A percentile compares a stretch with the other conserved stretches of the same genome.
These are phyloP conservation scores for Latrodectus hesperus DNA, from an alignment of 2,888 invertebrate species.

Conservation along the genomic window DNA sequence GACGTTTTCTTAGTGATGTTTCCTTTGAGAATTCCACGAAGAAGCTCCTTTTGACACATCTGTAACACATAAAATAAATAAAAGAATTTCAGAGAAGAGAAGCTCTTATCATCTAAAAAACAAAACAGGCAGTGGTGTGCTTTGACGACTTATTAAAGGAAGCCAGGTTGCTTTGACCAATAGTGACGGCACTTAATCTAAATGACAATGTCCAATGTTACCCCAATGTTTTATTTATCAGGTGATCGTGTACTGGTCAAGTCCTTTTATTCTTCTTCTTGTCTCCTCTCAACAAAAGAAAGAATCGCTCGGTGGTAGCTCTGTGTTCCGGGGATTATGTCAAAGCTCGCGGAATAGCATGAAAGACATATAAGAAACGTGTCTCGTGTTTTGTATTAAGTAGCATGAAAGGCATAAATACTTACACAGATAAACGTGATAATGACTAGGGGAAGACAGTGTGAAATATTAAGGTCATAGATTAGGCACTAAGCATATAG, in stretches of 20 bases:
- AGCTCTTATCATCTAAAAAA: too few species aligned
- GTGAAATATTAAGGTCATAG: too few species aligned
- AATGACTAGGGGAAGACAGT: too few species aligned
- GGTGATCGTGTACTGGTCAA: constrained; percentile 28
- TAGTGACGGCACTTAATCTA: constrained; percentile 53
- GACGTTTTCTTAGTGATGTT: too few species aligned
- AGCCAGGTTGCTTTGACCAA: constrained; percentile 11
- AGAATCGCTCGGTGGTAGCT: constrained; percentile 6
- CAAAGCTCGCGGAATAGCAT: constrained; percentile 31
- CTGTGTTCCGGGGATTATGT: constrained; percentile 38
- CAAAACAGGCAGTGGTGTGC: neutral
- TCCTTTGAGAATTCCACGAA: too few species aligned
- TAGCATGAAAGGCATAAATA: too few species aligned
- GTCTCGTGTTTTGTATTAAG: constrained; percentile 18
- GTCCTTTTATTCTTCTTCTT: neutral
- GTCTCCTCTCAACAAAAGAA: neutral
- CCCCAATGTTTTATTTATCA: constrained; percentile 56
- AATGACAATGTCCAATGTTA: constrained; percentile 46
- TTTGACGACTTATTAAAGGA: constrained; percentile 43
- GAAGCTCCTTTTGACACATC: too few species aligned
- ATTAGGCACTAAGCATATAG: too few species aligned
- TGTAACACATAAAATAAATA: too few species aligned
- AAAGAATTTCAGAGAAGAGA: too few species aligned
- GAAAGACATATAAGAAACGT: constrained; percentile 37
- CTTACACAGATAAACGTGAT: too few species aligned